Evolutionary conservation across 2,113 vertebrate genomes (phyloP).

Genomic region (Globicephala melas): DNA sequence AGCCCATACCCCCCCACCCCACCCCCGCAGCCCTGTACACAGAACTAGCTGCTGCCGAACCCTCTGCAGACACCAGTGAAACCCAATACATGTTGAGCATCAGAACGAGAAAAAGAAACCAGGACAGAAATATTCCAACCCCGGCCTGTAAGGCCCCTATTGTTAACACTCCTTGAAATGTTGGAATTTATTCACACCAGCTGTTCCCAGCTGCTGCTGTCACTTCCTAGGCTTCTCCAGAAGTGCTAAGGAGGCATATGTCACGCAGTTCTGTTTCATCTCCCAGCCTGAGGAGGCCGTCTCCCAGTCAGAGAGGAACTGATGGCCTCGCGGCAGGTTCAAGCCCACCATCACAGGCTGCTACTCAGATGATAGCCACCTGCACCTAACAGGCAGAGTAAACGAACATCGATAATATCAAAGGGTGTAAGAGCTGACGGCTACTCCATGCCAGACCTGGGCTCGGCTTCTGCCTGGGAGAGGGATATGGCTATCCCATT

Average conservation of each 20-base stretch:
- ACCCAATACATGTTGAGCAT: background rate
- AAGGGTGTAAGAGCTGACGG: background rate
- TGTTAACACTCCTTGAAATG: conserved; percentile 34
- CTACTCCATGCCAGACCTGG: background rate
- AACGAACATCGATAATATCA: background rate
- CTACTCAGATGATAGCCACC: background rate
- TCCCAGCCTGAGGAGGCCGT: background rate
- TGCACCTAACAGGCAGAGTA: background rate
- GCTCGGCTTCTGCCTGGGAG: background rate
- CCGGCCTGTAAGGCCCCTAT: background rate
- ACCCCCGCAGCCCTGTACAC: background rate
- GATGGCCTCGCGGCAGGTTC: background rate
- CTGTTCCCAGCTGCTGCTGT: conserved; percentile 34
- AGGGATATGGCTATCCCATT: no score
- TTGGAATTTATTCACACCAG: conserved; percentile 50
- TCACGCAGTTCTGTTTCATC: background rate
- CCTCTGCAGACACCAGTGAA: background rate
- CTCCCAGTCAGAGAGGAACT: background rate
- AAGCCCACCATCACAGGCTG: background rate
- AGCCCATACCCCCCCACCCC: background rate
- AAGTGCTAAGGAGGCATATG: conserved; percentile 29
- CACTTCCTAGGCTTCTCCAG: background rate
- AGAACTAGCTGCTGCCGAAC: background rate
- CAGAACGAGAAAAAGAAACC: background rate
- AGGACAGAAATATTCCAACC: background rate